phyloP scores from a whole-genome alignment of 2,888 invertebrate species.

The Harmothoe impar region DNA sequence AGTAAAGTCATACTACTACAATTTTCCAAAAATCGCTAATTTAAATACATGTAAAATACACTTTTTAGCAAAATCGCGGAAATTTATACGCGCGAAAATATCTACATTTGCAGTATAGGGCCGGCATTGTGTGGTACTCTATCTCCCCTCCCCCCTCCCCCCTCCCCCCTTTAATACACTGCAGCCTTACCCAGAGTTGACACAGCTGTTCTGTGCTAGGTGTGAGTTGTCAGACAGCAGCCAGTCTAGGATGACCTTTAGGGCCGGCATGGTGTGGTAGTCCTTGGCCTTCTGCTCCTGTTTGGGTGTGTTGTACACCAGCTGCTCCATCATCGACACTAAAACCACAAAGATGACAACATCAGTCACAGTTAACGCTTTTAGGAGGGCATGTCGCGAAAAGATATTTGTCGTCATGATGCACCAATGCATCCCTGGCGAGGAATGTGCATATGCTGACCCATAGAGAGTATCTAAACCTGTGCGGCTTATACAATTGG shows the following conservation, averaged over 20 bases:
- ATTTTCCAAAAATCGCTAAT: no score
- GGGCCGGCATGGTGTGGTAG: conserved; percentile 88
- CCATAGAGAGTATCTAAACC: no score
- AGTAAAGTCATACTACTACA: no score
- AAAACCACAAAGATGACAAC: conserved; percentile 25
- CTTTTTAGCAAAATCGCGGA: no score
- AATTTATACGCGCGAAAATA: no score
- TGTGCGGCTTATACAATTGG: no score
- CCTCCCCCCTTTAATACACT: no score
- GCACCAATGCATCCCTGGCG: no score
- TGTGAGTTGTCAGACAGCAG: conserved; percentile 82
- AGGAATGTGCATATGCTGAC: no score
- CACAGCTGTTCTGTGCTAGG: conserved; percentile 74
- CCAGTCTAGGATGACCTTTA: conserved; percentile 91
- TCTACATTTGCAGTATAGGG: conserved; percentile 89
- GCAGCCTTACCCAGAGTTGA: conserved; percentile 76
- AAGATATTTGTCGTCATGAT: no score
- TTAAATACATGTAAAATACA: no score
- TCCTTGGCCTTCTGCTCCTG: conserved; percentile 86
- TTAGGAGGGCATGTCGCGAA: background rate
- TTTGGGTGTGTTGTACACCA: conserved; percentile 84
- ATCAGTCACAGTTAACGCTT: background rate
- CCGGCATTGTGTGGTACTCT: conserved; percentile 88
- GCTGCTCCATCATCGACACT: conserved; percentile 80
- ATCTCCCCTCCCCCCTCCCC: conserved; percentile 85